Base-by-base conservation (phyloP, 2,113 vertebrate species). In the Hippocampus abdominalis region DNA sequence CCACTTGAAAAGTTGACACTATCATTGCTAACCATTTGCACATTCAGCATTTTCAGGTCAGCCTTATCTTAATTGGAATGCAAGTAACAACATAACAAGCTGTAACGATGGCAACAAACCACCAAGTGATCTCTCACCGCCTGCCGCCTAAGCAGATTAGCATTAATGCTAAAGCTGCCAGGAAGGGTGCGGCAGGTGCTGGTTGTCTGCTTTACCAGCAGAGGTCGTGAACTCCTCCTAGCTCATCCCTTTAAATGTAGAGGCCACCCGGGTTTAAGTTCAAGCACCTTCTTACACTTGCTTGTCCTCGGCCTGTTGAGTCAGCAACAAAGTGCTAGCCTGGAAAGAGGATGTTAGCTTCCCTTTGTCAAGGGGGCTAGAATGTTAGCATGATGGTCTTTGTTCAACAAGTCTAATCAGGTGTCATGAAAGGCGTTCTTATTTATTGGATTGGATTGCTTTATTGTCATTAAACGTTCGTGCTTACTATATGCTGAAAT, bases 191-290 rank as follows among this genome's bases (percentile, higher is more conserved):
- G 39, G 39, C 21, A 6, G 36, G 18, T 20, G 20, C 20, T 39
- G 62, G 39, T 42, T n/a, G 36, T 64, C 62, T 42, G 62, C 62
- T 64, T 11, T 44, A 25, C 62, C 7, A 6, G 62, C 40, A 42
- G 39, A 42, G 39, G 62, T 64, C 39, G 39, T 64, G 62, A 64
- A 64, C 62, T 44, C 39, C n/a, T 64, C n/a, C 39, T 21, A n/a
- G 25, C 39, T 15, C 44, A 64, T 64, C 62, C 39, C 39, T 64
- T 64, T 64, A 64, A 64, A 64, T 64, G 62, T 25, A 64, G 62
- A 64, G 62, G 39, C 39, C 62, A 64, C 62, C 62, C 13, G 62
- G 62, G 39, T 64, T 64, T 64, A 64, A 64, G 36, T 64, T 44
- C 40, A 42, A 42, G 27, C 16, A 23, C 7, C 27, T 9, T 60